Evolutionary conservation across 2,797 vertebrate genomes (phyloP).

Genomic region (Myotis pilosus): DNA sequence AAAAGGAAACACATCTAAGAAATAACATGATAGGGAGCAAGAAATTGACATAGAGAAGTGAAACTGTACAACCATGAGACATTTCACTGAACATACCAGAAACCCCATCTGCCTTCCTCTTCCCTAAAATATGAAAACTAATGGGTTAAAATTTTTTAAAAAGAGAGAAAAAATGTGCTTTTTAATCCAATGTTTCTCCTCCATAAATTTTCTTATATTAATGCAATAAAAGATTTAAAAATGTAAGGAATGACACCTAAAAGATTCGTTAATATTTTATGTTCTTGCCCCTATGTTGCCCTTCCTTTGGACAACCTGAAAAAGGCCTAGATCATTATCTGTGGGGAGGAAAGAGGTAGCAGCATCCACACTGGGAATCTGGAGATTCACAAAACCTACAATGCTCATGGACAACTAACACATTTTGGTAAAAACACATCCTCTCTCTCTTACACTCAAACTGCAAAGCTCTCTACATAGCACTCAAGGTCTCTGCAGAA

Average conservation of each 20-base stretch:
- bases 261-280: not conserved
- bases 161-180: not conserved
- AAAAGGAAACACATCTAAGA: not conserved
- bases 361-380: rapidly evolving
- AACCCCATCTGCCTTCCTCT: not conserved
- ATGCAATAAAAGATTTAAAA: not conserved
- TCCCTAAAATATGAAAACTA: not conserved
- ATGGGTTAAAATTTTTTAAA: not conserved
- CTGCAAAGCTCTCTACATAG: not conserved
- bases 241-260: not conserved
- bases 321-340: too few species aligned
- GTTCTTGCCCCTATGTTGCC: rapidly evolving
- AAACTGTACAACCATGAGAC: not conserved
- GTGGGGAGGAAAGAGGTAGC: not conserved
- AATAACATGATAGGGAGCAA: too few species aligned
- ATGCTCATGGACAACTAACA: not conserved
- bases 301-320: not conserved
- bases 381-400: too few species aligned
- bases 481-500: not conserved
- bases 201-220: not conserved
- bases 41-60: not conserved
- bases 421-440: not conserved
- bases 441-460: not conserved
- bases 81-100: too few species aligned
- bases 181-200: not conserved